phyloP scores from a whole-genome alignment of 2,113 vertebrate species.

The Acanthisitta chloris region DNA sequence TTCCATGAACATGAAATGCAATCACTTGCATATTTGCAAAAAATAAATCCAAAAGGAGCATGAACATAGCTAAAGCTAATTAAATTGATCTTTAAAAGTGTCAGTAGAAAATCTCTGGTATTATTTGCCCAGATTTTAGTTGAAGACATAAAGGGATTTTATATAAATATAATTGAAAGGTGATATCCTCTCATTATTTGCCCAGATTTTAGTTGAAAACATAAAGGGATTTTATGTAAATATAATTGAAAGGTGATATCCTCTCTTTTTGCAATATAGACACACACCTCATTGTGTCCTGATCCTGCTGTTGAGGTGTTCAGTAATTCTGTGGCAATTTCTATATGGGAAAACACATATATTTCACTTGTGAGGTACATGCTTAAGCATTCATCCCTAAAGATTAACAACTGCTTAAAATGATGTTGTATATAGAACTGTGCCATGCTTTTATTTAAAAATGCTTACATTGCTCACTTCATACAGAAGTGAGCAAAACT shows the following conservation, averaged over 20 bases:
- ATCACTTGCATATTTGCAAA: background rate
- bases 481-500: background rate
- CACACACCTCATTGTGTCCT: background rate
- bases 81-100: background rate
- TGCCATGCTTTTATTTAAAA: background rate
- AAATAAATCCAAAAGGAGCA: background rate
- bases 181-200: background rate
- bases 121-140: background rate
- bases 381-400: background rate
- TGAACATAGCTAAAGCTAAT: background rate
- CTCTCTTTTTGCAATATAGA: background rate
- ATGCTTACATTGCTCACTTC: background rate
- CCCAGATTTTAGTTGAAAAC: background rate
- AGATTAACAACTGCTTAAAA: background rate
- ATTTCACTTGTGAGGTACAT: background rate
- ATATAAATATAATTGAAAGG: constrained; percentile 32
- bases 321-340: background rate
- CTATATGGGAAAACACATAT: background rate
- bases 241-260: constrained; percentile 28
- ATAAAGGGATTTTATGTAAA: constrained; percentile 10
- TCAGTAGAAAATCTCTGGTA: background rate
- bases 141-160: background rate
- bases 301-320: background rate
- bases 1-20: background rate
- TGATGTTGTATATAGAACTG: background rate